Base-by-base conservation (phyloP, 1,140 invertebrate genomes). In the Heterodera schachtii region DNA sequence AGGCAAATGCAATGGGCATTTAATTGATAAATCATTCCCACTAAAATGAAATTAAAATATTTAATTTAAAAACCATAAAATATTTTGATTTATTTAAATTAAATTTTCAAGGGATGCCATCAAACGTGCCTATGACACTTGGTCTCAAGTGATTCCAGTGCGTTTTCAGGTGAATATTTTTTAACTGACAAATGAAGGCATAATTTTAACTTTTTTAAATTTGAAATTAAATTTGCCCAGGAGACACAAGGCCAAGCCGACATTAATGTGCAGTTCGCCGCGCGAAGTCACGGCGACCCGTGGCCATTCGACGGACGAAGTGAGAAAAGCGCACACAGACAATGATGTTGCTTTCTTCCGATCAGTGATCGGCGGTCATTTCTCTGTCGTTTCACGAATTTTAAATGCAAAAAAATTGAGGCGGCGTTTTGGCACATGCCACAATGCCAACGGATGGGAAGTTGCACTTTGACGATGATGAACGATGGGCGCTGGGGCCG, bases 301-400 rank as follows among this genome's bases (percentile, higher is more conserved):
- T 88, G 87, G 87, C 88, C 88, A 16, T 89, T 89, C 75, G 87
- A 89, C 73, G 87, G 89, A 16, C 78, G 81, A 87, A 83, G 87
- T 84, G 76, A 44, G 31, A 5, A 44, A 13, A 75, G 47, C n/a
- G n/a, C n/a, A n/a, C n/a, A n/a, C n/a, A n/a, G n/a, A n/a, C n/a
- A n/a, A n/a, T n/a, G n/a, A n/a, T n/a, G n/a, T n/a, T n/a, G n/a
- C n/a, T n/a, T n/a, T n/a, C n/a, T n/a, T n/a, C n/a, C n/a, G n/a
- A n/a, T n/a, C n/a, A n/a, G n/a, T n/a, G n/a, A n/a, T n/a, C n/a
- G n/a, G n/a, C n/a, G n/a, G n/a, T n/a, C n/a, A n/a, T n/a, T n/a
- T n/a, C n/a, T n/a, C n/a, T n/a, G n/a, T n/a, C n/a, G n/a, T n/a
- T n/a, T n/a, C n/a, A n/a, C n/a, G n/a, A n/a, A n/a, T n/a, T n/a